Evolutionary conservation across 2,888 invertebrate species (phyloP).

Genomic region (Cheilosia variabilis): DNA sequence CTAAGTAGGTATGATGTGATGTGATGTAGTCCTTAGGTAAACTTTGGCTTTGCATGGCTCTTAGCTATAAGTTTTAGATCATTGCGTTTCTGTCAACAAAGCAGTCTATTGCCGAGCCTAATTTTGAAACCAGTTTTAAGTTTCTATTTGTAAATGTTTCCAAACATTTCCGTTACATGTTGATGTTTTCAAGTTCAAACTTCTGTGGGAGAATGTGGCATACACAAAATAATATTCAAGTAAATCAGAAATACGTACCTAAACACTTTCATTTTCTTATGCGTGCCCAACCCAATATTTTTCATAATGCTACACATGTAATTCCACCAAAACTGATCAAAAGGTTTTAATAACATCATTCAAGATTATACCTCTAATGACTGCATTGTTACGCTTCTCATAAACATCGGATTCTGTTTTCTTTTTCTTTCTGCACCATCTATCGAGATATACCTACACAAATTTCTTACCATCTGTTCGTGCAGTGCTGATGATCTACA

Average conservation of each 20-base stretch:
- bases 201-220: too few species aligned
- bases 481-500: constrained; percentile 31
- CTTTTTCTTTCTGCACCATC: constrained; percentile 30
- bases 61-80: too few species aligned
- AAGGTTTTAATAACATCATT: constrained; percentile 24
- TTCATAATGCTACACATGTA: background rate
- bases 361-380: constrained; percentile 30
- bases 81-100: too few species aligned
- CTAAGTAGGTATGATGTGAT: too few species aligned
- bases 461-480: constrained; percentile 38
- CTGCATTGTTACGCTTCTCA: constrained; percentile 10
- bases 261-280: constrained; percentile 7
- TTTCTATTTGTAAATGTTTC: too few species aligned
- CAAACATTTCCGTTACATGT: too few species aligned
- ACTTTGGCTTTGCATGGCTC: too few species aligned
- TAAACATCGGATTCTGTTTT: constrained; percentile 11
- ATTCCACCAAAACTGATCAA: constrained; percentile 3
- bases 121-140: too few species aligned
- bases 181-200: too few species aligned
- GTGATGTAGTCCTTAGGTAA: too few species aligned
- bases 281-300: constrained; percentile 2
- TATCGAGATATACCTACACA: constrained; percentile 2
- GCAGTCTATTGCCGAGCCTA: too few species aligned
- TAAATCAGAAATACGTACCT: background rate
- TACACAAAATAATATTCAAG: too few species aligned